Base-by-base conservation (phyloP, 2,113 vertebrate species). In the Anhinga anhinga region DNA sequence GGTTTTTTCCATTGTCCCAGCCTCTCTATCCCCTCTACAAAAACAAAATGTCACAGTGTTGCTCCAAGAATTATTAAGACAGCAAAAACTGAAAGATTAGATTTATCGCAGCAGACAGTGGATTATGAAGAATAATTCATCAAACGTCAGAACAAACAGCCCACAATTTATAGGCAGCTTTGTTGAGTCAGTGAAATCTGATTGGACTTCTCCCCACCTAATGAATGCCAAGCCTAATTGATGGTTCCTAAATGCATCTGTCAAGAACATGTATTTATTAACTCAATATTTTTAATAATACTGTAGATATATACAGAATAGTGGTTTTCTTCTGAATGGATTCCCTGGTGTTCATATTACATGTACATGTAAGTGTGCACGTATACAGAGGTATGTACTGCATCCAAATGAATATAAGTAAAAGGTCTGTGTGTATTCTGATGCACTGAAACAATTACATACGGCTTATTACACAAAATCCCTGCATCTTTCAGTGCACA, bases 91-190 rank as follows among this genome's bases (percentile, higher is more conserved):
- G 97, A 98, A 98, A 98, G 97, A 98, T 98, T 96, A 98, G 98
- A 98, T 98, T 98, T 98, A 98, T 98, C 30, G 14, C 95, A 97
- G 96, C 96, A 97, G 96, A 95, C 88, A 88, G 97, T 87, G 97
- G 95, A 98, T 98, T 98, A 98, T 98, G 98, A 98, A 98, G 97
- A 98, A 98, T 98, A 98, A 98, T 98, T 98, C 96, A 98, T 98
- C 98, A 98, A 98, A 98, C 27, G 98, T 98, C 98, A 98, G 96
- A 82, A 97, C 94, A 97, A 89, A 95, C 94, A 97, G 97, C 92
- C 96, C 94, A 97, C 96, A 97, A 98, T 98, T 98, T 98, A 97
- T 84, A 97, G 97, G 96, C 59, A 23, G 97, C 97, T 97, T 97
- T 97, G 95, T 95, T 97, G 97, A 97, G 93, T 95, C 91, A 95